Percentiles rank a stretch among this genome's conserved stretches.
Evolutionary conservation across 2,113 vertebrate genomes (phyloP).

Genomic region (Steatornis caripensis): DNA sequence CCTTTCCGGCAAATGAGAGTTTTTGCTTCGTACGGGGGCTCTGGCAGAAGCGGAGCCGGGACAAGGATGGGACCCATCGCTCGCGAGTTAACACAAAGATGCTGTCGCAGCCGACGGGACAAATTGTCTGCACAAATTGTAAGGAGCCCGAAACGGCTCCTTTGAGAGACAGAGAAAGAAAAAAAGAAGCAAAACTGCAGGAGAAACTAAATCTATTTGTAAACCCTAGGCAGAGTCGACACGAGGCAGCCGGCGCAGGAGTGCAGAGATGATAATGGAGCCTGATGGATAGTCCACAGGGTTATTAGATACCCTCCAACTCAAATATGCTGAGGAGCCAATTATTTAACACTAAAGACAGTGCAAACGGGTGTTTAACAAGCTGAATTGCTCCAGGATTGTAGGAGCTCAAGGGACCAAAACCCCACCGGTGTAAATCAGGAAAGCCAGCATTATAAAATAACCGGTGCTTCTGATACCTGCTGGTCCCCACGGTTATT

Average conservation of each 20-base stretch:
- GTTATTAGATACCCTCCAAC: conserved; percentile 4
- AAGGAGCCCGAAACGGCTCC: not conserved
- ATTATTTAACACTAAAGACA: conserved; percentile 23
- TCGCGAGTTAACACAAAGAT: not conserved
- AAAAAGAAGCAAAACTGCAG: not conserved
- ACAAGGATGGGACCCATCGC: not conserved
- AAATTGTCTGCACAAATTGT: not conserved
- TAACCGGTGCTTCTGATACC: rapidly evolving
- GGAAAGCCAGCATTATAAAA: not conserved
- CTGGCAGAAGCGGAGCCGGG: not conserved
- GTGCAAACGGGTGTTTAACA: not conserved
- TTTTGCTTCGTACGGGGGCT: not conserved
- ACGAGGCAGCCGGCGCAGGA: not conserved
- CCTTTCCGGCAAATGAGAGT: conserved; percentile 51
- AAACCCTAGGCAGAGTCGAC: not conserved
- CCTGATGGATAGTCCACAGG: not conserved
- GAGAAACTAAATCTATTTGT: not conserved
- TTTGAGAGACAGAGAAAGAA: not conserved
- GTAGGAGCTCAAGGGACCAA: not conserved
- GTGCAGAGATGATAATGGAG: not conserved
- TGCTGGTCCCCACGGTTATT: rapidly evolving
- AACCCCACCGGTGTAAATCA: not conserved
- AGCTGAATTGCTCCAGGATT: not conserved
- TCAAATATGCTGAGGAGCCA: conserved; percentile 22
- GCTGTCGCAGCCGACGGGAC: not conserved